A percentile compares a stretch with the other conserved stretches of the same genome.
phyloP scores from a whole-genome alignment of 2,888 invertebrate species.

The Yponomeuta plumbellus region DNA sequence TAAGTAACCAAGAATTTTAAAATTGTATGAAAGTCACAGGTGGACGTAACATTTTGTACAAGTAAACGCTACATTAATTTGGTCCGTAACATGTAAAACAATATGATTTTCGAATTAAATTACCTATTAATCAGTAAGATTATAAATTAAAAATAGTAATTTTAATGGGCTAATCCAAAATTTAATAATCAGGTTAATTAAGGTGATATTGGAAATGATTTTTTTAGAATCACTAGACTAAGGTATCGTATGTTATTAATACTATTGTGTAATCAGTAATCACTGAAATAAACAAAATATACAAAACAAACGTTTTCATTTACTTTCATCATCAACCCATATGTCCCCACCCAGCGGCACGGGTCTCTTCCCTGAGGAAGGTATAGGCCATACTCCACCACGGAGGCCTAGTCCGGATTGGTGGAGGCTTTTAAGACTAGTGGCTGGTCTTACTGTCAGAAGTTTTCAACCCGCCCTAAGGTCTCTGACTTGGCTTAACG shows the following conservation, averaged over 20 bases:
- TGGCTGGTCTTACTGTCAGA: too few relatives aligned
- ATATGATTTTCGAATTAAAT: slow-evolving; percentile 3
- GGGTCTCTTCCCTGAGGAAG: too few relatives aligned
- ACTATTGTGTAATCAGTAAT: slow-evolving; percentile 71
- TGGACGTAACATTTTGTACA: neutral
- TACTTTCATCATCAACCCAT: neutral
- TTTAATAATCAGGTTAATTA: slow-evolving; percentile 61
- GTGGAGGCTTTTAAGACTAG: too few relatives aligned
- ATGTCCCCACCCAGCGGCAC: neutral
- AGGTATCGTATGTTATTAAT: slow-evolving; percentile 72
- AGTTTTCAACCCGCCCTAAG: too few relatives aligned
- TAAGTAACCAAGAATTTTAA: neutral
- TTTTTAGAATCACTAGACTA: slow-evolving; percentile 74
- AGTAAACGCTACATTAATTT: neutral
- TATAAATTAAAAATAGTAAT: slow-evolving; percentile 54
- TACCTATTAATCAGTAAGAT: slow-evolving; percentile 30
- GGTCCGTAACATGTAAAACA: neutral
- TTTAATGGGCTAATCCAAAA: slow-evolving; percentile 68
- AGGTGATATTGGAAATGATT: slow-evolving; percentile 76
- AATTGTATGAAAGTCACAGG: neutral
- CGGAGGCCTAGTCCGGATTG: too few relatives aligned
- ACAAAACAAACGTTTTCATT: slow-evolving; percentile 32
- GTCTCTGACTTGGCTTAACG: too few relatives aligned
- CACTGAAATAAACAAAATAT: slow-evolving; percentile 73
- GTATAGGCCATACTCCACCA: too few relatives aligned